phyloP scores from a whole-genome alignment of 2,888 invertebrate genomes.

The Torymus tubicola region DNA sequence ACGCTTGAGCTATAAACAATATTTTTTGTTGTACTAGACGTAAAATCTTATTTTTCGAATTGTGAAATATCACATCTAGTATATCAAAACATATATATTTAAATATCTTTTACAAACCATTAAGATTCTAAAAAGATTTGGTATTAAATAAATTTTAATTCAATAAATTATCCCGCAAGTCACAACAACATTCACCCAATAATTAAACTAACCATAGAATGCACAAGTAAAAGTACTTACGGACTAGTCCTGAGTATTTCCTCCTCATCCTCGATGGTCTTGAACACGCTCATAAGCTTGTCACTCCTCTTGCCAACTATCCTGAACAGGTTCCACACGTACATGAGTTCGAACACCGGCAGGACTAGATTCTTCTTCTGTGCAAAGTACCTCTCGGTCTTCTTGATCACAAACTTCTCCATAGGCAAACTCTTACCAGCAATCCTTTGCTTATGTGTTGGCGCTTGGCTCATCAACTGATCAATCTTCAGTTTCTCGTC shows the following conservation, averaged over 20 bases:
- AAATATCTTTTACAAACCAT: too few relatives aligned
- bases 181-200: too few relatives aligned
- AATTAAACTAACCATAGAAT: neutral
- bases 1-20: too few relatives aligned
- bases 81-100: too few relatives aligned
- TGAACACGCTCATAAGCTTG: constrained; percentile 81
- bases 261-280: constrained; percentile 80
- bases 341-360: constrained; percentile 92
- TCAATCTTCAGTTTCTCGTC: constrained; percentile 79
- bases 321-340: constrained; percentile 94
- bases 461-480: constrained; percentile 86
- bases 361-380: constrained; percentile 86
- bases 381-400: constrained; percentile 86
- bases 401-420: constrained; percentile 96
- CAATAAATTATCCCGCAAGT: too few relatives aligned
- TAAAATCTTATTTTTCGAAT: too few relatives aligned
- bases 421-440: constrained; percentile 98
- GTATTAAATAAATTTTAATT: too few relatives aligned
- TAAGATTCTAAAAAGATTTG: too few relatives aligned
- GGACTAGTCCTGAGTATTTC: constrained; percentile 62
- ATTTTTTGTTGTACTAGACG: too few relatives aligned
- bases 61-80: too few relatives aligned
- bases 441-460: constrained; percentile 90
- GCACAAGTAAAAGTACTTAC: constrained; percentile 62
- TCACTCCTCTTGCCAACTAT: constrained; percentile 85